These are phyloP conservation scores for Oxycera nigricornis DNA, from an alignment of 2,888 invertebrate genomes.

Conservation along the genomic window DNA sequence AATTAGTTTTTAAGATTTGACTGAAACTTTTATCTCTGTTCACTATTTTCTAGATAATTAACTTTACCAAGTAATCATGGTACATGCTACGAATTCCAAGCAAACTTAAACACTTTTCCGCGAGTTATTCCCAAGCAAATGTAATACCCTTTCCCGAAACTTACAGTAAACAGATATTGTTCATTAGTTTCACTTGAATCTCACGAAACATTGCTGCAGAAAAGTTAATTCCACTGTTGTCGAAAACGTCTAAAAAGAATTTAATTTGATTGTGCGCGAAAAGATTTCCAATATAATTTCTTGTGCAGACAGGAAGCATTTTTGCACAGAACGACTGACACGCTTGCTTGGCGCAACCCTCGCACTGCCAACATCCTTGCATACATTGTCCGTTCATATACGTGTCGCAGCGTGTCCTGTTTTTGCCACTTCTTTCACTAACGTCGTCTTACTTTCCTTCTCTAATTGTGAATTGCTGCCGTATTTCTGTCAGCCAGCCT, in stretches of 20 bases:
- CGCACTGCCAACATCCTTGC: background rate
- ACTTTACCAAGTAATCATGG: too few relatives aligned
- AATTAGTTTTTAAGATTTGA: too few relatives aligned
- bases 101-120: too few relatives aligned
- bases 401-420: background rate
- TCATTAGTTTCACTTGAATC: background rate
- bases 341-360: background rate
- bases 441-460: background rate
- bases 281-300: slow-evolving; percentile 43
- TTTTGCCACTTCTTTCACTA: background rate
- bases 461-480: background rate
- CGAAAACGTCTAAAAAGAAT: slow-evolving; percentile 38
- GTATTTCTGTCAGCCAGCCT: background rate
- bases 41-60: too few relatives aligned
- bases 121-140: too few relatives aligned
- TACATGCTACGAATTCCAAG: too few relatives aligned
- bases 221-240: slow-evolving; percentile 41
- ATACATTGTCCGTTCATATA: background rate
- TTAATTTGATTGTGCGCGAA: slow-evolving; percentile 39
- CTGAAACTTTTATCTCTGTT: too few relatives aligned
- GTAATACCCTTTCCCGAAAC: too few relatives aligned
- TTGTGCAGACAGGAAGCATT: slow-evolving; percentile 10
- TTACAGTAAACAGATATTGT: background rate
- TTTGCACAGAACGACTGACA: background rate
- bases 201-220: background rate